Conservation (phyloP, 1,140 invertebrate species). For the Vanessa tameamea region DNA sequence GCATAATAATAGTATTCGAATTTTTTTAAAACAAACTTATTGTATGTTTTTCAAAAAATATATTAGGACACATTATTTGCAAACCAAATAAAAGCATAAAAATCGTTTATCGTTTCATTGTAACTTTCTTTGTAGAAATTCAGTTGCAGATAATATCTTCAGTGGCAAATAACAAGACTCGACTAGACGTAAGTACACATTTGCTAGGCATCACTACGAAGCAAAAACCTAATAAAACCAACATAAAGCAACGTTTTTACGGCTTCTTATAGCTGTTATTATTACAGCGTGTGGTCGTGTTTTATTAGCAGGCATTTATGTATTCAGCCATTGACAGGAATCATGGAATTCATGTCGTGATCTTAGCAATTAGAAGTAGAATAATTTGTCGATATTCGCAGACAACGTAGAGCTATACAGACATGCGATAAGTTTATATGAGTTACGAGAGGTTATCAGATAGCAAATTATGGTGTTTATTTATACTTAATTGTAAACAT, state of each 20-base stretch:
- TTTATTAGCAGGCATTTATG: conserved; percentile 21
- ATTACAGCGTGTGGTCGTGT: conserved; percentile 17
- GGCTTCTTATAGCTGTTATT: conserved; percentile 25
- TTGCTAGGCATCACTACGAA: conserved; percentile 27
- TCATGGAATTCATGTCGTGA: conserved; percentile 3
- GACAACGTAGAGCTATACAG: not conserved
- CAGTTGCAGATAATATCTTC: no score
- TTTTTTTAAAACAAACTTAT: no score
- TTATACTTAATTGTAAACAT: conserved; percentile 6
- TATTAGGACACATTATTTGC: no score
- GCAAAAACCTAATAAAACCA: conserved; percentile 27
- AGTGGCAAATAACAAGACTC: no score
- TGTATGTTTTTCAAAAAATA: no score
- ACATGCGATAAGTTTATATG: not conserved
- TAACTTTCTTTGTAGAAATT: no score
- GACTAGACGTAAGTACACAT: not conserved
- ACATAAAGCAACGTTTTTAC: conserved; percentile 24
- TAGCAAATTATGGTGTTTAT: not conserved
- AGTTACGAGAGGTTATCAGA: conserved; percentile 3
- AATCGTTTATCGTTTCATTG: no score
- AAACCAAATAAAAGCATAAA: no score
- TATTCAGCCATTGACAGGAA: not conserved
- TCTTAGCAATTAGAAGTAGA: not conserved
- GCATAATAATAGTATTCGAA: no score
- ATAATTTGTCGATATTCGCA: not conserved